Evolutionary conservation across 2,113 vertebrate genomes (phyloP).

Genomic region (human (Homo sapiens)): GRCh38 chr2:128345501-128346000

Average conservation of each 20-base stretch:
- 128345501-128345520: not conserved
- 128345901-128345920: not conserved
- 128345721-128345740: not conserved
- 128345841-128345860: fast-evolving
- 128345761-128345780: too few relatives aligned
- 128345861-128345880: not conserved
- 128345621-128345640: not conserved
- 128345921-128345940: not conserved
- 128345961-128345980: not conserved
- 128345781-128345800: not conserved
- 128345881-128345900: not conserved
- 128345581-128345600: not conserved
- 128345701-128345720: not conserved
- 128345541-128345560: not conserved
- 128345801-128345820: not conserved
- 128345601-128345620: too few relatives aligned
- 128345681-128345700: too few relatives aligned
- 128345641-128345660: not conserved
- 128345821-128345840: not conserved
- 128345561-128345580: not conserved
- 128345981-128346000: not conserved
- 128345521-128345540: too few relatives aligned
- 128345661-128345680: not conserved
- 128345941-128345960: too few relatives aligned
- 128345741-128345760: not conserved